Base-by-base conservation (phyloP, 1,140 invertebrate genomes). In the Drosophila kurseongensis region DNA sequence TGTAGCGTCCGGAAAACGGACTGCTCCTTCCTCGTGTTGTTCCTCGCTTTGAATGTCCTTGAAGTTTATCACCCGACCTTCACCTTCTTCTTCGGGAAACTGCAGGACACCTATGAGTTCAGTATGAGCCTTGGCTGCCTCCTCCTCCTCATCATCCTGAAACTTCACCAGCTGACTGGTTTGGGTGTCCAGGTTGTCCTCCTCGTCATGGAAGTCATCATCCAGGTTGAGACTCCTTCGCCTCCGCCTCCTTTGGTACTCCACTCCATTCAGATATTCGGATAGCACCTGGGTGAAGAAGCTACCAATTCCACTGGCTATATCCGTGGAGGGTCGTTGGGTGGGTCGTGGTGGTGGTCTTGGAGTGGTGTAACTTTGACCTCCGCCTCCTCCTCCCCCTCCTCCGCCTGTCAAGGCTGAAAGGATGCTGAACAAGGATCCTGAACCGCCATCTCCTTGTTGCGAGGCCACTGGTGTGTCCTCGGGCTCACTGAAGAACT, bases 401-500 rank as follows among this genome's bases (percentile, higher is more conserved):
- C 86, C 86, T 4, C 85, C 90, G 1, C 85, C 90, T 1, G 90
- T 91, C 14, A 91, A 41, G 5, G 90, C 90, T 7, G 90, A 83
- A 8, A 92, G 66, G 14, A 92, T 80, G 62, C 90, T 91, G 16
- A 92, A 80, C 9, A 92, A 72, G 57, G 88, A 90, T 12, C 83
- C 67, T 0, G 83, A 63, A 14, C 76, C 73, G 5, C 63, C 54
- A 18, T 81, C 78, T 12, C 72, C 65, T 54, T 71, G 76, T 23
- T 73, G 69, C 0, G 51, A 36, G 5, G 68, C 51, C 51, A 59
- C 35, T 5, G 76, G 57, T 36, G 71, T 88, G 27, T 92, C 90
- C 59, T 92, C 91, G 56, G 91, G 84, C 27, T 94, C 93, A 61
- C 94, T 95, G 84, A 97, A 97, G 80, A 96, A 96, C 58, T 96